Percentiles rank a stretch among this genome's conserved stretches.
Conservation (phyloP, 2,113 vertebrate genomes). For the Gobio gobio region DNA sequence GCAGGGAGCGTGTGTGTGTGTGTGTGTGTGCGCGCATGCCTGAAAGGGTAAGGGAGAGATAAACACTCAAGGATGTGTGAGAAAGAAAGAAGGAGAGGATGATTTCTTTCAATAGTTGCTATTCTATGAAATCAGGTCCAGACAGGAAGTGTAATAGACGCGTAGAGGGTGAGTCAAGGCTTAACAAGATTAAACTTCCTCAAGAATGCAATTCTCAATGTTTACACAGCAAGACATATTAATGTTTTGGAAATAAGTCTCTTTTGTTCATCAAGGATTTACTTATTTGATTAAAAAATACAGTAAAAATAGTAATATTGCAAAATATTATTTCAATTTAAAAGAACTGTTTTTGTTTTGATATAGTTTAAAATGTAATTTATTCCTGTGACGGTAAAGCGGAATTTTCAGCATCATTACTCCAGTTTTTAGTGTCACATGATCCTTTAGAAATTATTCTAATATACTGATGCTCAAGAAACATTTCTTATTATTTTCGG, state of each 20-base stretch:
- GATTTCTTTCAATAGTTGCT: constrained; percentile 11
- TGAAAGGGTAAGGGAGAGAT: neutral
- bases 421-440: neutral
- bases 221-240: neutral
- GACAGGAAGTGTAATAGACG: constrained; percentile 59
- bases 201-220: neutral
- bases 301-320: too few relatives aligned
- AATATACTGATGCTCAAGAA: neutral
- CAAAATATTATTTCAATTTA: neutral
- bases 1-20: neutral
- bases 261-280: too few relatives aligned
- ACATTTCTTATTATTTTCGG: too few relatives aligned
- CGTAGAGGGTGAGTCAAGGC: constrained; percentile 4
- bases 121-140: constrained; percentile 46
- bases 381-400: too few relatives aligned
- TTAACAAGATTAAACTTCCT: constrained; percentile 18
- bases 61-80: neutral
- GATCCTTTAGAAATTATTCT: neutral
- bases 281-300: too few relatives aligned
- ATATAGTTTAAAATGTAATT: too few relatives aligned
- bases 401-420: too few relatives aligned
- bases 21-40: neutral
- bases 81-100: neutral
- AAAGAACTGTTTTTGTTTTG: neutral
- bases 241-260: neutral